phyloP scores from a whole-genome alignment of 2,888 invertebrate species.

The Dolichopus griseipennis region DNA sequence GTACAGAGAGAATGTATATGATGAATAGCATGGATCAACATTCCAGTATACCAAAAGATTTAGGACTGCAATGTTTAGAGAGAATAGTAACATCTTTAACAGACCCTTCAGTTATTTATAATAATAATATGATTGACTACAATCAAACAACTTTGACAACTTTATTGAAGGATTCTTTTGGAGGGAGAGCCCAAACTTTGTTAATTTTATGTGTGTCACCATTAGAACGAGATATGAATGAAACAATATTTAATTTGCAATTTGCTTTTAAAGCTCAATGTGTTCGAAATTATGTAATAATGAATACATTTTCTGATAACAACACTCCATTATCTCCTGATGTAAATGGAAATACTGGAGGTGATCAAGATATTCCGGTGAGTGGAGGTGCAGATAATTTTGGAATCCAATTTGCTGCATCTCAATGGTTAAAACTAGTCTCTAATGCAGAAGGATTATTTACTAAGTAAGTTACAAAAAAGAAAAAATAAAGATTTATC shows the following conservation, averaged over 20 bases:
- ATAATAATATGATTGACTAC: constrained; percentile 38
- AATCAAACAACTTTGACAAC: constrained; percentile 61
- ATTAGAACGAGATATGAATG: constrained; percentile 56
- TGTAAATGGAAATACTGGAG: constrained; percentile 20
- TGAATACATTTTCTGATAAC: constrained; percentile 60
- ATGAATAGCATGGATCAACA: constrained; percentile 44
- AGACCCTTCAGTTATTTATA: constrained; percentile 37
- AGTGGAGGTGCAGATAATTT: constrained; percentile 46
- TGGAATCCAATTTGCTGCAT: constrained; percentile 72
- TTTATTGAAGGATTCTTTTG: constrained; percentile 63
- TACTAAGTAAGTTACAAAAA: constrained; percentile 48
- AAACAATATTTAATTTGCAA: constrained; percentile 60
- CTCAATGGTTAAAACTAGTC: constrained; percentile 73
- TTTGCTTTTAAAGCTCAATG: constrained; percentile 58
- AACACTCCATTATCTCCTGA: constrained; percentile 48
- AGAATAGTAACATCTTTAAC: constrained; percentile 54
- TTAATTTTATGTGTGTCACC: constrained; percentile 66
- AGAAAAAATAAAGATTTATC: neutral
- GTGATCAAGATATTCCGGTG: constrained; percentile 20
- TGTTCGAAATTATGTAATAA: constrained; percentile 61
- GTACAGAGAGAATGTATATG: constrained; percentile 47
- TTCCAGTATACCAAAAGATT: constrained; percentile 49
- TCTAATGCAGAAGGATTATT: constrained; percentile 75
- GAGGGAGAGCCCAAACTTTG: constrained; percentile 65
- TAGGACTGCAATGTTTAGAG: constrained; percentile 57